Conservation (phyloP, 2,888 invertebrate species). For the Nematopogon swammerdamellus region DNA sequence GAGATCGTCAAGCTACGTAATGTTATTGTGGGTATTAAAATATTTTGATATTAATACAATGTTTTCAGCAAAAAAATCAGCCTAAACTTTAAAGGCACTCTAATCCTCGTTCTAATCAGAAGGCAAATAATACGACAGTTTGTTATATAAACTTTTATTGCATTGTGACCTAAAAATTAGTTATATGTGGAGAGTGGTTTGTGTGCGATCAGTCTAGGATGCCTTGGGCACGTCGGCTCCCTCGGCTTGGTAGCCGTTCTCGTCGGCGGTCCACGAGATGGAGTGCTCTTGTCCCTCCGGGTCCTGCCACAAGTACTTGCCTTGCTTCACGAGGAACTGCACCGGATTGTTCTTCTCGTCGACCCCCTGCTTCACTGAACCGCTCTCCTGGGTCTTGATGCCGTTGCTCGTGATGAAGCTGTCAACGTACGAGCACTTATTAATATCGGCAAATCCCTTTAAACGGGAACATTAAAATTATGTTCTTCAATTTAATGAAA, state of each 20-base stretch:
- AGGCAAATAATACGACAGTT: too few relatives aligned
- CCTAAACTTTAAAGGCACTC: too few relatives aligned
- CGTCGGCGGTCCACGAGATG: slow-evolving; percentile 57
- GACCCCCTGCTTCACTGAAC: slow-evolving; percentile 30
- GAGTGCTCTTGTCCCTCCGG: slow-evolving; percentile 50
- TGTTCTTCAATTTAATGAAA: too few relatives aligned
- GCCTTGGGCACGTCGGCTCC: slow-evolving; percentile 42
- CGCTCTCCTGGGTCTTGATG: slow-evolving; percentile 46
- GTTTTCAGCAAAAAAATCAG: too few relatives aligned
- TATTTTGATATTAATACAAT: too few relatives aligned
- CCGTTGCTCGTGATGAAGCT: slow-evolving; percentile 57
- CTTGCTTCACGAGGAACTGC: slow-evolving; percentile 56
- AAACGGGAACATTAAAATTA: too few relatives aligned
- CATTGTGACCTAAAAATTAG: too few relatives aligned
- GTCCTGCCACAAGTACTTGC: slow-evolving; percentile 45
- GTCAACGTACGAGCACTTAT: slow-evolving; percentile 6
- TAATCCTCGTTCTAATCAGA: too few relatives aligned
- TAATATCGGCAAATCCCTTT: too few relatives aligned
- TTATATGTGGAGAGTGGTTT: background rate
- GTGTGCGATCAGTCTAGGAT: slow-evolving; percentile 13
- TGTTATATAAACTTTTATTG: background rate
- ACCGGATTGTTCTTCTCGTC: slow-evolving; percentile 58
- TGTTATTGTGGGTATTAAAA: too few relatives aligned
- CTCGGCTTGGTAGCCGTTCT: slow-evolving; percentile 60
- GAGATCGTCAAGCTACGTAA: too few relatives aligned